These are phyloP conservation scores for Cataglyphis albicans DNA, from an alignment of 2,888 invertebrate species.

Conservation along the genomic window DNA sequence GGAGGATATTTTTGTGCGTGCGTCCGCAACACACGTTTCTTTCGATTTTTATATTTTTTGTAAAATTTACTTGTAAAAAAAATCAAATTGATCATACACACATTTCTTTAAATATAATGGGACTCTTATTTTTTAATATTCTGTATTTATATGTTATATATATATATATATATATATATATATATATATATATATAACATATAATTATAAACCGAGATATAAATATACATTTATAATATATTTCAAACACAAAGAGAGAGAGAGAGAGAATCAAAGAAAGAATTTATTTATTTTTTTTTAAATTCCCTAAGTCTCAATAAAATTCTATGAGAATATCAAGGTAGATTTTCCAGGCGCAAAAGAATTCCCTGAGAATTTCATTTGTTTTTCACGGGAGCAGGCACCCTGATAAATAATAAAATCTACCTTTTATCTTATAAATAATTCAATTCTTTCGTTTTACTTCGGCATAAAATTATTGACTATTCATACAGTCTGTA, in stretches of 20 bases:
- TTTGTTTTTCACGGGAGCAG: too few relatives aligned
- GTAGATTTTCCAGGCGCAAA: too few relatives aligned
- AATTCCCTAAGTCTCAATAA: too few relatives aligned
- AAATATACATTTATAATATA: too few relatives aligned
- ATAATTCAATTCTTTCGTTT: not conserved
- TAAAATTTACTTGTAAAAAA: not conserved
- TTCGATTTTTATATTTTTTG: not conserved
- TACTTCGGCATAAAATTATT: not conserved
- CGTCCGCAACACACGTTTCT: not conserved
- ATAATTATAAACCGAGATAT: too few relatives aligned
- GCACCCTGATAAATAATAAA: not conserved
- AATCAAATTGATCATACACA: not conserved
- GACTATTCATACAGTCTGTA: not conserved
- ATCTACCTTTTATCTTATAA: not conserved
- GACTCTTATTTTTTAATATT: not conserved
- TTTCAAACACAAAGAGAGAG: too few relatives aligned
- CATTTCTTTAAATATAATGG: not conserved
- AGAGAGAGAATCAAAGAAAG: too few relatives aligned
- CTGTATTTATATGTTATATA: not conserved
- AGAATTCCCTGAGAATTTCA: too few relatives aligned
- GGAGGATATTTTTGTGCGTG: not conserved
- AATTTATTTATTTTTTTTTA: too few relatives aligned
- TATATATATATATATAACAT: too few relatives aligned
- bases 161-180: not conserved
- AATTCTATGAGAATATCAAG: too few relatives aligned